Evolutionary conservation across 2,888 invertebrate species (phyloP), one percentile per base, ranked within the genome.

Genomic region (Thereva unica): DNA sequence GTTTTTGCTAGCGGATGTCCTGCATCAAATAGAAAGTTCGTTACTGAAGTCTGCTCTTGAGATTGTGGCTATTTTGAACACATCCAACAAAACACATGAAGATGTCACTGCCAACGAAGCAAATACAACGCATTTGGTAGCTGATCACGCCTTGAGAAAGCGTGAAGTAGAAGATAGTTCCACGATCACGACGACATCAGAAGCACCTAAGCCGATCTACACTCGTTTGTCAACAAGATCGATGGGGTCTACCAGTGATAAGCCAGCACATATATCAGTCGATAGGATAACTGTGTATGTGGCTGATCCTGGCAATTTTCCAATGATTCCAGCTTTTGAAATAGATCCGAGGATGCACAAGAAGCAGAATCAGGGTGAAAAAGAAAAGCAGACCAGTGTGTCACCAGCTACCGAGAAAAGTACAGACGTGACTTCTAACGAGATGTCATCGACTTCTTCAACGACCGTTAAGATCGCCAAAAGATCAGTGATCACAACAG

Each of bases 21-120:
- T 80, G 44, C 75, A 76, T 3, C 74, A 77, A 57, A 71, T 80
- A 50, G 80, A 80, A 71, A 71, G 73, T 37, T 76, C 75, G 41
- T 63, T 80, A 10, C 73, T 78, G 8, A 71, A 76, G 41, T 76
- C 78, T 0, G 80, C 80, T 0, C 40, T 76, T 12, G 77, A 76
- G 68, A 68, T 76, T 10, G 69, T 74, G 4, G 72, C 73, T 5
- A 59, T 71, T 4, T 56, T 64, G 5, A 49, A 44, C 53, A 73
- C 73, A 10, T 72, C 72, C 34, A 72, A 74, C n/a, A 70, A 73
- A 1, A 74, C 68, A 54, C 72, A 71, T 3, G 67, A 66, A 9
- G 34, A 41, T 41, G 41, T 37, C 9, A n/a, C 1, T 41, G 47
- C 1, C 2, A 23, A 23, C 23, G 23, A 23, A 23, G 23, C 23